Conservation (phyloP, 1,140 invertebrate genomes). For the Andrena cerasifolii region DNA sequence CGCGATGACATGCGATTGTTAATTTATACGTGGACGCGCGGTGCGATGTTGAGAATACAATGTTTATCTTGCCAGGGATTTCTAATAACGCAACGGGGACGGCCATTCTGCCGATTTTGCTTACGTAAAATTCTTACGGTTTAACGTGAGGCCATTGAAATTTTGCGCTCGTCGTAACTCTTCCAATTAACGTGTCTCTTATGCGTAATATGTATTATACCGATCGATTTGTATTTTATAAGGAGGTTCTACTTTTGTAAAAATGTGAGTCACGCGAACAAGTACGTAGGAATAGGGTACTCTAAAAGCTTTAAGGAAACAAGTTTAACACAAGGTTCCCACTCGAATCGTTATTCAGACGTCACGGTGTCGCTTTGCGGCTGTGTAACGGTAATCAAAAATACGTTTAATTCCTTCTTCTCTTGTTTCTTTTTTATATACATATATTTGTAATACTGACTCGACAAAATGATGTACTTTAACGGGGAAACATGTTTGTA, state of each 20-base stretch:
- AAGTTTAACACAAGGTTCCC: neutral
- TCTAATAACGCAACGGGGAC: neutral
- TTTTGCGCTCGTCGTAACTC: neutral
- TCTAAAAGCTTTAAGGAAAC: slow-evolving; percentile 7
- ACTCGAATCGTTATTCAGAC: neutral
- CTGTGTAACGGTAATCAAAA: neutral
- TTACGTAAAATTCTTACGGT: slow-evolving; percentile 12
- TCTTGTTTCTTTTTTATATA: neutral
- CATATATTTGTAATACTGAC: neutral
- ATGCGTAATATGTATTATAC: neutral
- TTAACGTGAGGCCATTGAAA: neutral
- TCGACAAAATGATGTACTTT: slow-evolving; percentile 40
- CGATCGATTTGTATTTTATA: slow-evolving; percentile 20
- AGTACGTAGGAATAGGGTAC: neutral
- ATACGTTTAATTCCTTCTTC: neutral
- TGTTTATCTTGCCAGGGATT: slow-evolving; percentile 75
- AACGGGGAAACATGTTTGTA: slow-evolving; percentile 34
- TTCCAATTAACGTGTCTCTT: slow-evolving; percentile 27
- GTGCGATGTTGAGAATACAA: slow-evolving; percentile 16
- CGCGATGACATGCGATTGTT: slow-evolving; percentile 28
- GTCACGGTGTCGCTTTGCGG: neutral
- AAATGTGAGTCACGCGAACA: neutral
- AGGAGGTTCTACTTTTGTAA: slow-evolving; percentile 12
- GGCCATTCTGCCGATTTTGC: neutral
- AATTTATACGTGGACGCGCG: slow-evolving; percentile 33